Evolutionary conservation across 2,888 invertebrate genomes (phyloP), one percentile per base, ranked within the genome.

Genomic region (Chaitophorus viminalis): DNA sequence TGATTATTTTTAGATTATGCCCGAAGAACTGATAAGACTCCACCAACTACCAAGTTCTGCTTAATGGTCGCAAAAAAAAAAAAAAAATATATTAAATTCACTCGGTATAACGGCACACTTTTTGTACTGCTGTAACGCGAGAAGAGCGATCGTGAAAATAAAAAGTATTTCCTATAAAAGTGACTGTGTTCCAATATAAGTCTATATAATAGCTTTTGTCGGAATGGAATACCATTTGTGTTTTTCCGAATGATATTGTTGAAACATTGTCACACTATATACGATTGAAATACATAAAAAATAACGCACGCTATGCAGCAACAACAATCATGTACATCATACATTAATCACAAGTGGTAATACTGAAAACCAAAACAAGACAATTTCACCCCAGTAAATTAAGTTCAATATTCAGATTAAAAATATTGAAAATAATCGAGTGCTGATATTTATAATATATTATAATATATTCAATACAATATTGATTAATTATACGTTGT

Each of bases 141-240:
- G 46, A n/a, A 29, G 72, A 60, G 36, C 14, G 46, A 39, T 31
- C 39, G 72, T 60, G n/a, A 83, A 75, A 83, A 83, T 5, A n/a
- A 74, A 83, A 60, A 11, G 39, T 17, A 60, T 83, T 29, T 75
- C 60, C 72, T 18, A 83, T 75, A 74, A 75, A 75, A 60, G 36
- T 36, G 36, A 74, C 60, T 33, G 82, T 60, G 60, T 36, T 75
- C 21, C 74, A 60, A n/a, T n/a, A 60, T 60, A 83, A 75, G 75
- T 83, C 83, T 39, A 21, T 36, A 60, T 83, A 74, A 83, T 83
- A 29, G 74, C 60, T 60, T 74, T 75, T 75, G 39, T 83, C 29
- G 60, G 36, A 65, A 83, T 60, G 36, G 74, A 60, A 83, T 75
- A 17, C 39, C 60, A 83, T 83, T 82, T 82, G 54, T 82, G 54